These are phyloP conservation scores for Drosophila anomalata DNA, from an alignment of 2,888 invertebrate species.

Conservation along the genomic window DNA sequence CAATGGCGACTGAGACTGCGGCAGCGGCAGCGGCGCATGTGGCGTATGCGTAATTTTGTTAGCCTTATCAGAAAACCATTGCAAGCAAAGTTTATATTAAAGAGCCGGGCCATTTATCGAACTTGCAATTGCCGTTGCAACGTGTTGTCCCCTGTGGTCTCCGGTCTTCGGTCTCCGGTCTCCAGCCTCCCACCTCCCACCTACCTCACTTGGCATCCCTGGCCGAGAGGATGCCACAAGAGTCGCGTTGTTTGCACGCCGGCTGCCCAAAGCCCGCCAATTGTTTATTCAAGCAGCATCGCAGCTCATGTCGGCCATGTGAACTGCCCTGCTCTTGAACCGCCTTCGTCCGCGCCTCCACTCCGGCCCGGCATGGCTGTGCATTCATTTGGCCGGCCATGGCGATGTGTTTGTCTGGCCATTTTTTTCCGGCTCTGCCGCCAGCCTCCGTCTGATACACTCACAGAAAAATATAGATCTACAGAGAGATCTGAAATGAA, in stretches of 20 bases:
- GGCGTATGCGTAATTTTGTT: conserved; percentile 64
- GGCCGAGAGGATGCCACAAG: conserved; percentile 30
- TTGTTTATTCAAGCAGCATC: conserved; percentile 72
- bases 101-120: conserved; percentile 45
- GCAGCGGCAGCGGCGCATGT: conserved; percentile 40
- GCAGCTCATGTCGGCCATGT: conserved; percentile 38
- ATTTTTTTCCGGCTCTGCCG: conserved; percentile 37
- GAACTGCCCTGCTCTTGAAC: conserved; percentile 37
- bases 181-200: background rate
- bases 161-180: conserved; percentile 28
- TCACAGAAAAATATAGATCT: background rate
- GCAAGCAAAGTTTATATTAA: conserved; percentile 53
- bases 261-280: conserved; percentile 59
- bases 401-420: conserved; percentile 51
- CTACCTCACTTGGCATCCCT: background rate
- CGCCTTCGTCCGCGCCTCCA: conserved; percentile 4
- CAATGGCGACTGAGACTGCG: background rate
- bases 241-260: conserved; percentile 59
- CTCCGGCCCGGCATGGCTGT: conserved; percentile 36
- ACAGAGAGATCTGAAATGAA: no score
- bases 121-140: conserved; percentile 36
- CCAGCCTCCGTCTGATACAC: conserved; percentile 14
- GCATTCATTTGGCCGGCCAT: conserved; percentile 48
- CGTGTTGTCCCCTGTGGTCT: conserved; percentile 42
- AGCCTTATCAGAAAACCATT: conserved; percentile 50